These are phyloP conservation scores for Lymantria dispar DNA, from an alignment of 2,888 invertebrate species.

Conservation along the genomic window DNA sequence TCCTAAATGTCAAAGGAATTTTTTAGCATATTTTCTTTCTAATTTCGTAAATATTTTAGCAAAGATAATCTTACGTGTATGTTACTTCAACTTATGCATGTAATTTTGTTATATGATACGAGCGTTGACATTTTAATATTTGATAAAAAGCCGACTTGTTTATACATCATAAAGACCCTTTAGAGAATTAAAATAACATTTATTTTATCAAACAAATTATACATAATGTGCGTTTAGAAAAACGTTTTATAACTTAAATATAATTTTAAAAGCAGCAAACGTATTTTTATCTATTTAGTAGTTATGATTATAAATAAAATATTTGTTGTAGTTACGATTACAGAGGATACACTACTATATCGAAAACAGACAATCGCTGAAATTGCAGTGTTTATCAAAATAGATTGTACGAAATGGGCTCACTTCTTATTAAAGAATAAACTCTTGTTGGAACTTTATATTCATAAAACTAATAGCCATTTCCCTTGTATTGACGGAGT, in stretches of 20 bases:
- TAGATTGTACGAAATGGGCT: too few species aligned
- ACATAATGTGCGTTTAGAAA: not conserved
- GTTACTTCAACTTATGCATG: not conserved
- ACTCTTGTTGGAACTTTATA: too few species aligned
- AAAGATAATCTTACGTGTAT: not conserved
- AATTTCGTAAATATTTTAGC: not conserved
- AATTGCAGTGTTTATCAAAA: too few species aligned
- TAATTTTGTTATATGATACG: not conserved
- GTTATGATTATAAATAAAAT: too few species aligned
- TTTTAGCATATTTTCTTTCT: not conserved
- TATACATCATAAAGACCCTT: not conserved
- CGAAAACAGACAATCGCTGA: too few species aligned
- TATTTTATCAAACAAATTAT: not conserved
- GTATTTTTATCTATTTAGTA: not conserved
- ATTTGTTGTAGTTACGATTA: too few species aligned
- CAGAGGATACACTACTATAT: too few species aligned
- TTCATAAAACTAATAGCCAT: too few species aligned
- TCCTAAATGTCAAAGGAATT: not conserved
- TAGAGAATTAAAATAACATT: not conserved
- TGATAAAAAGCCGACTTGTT: not conserved
- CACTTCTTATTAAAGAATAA: too few species aligned
- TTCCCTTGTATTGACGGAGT: too few species aligned
- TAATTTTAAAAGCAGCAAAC: not conserved
- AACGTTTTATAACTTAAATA: not conserved
- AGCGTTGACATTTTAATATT: not conserved